Base-by-base conservation (phyloP, 2,797 vertebrate species). In the Etheostoma nigrum region DNA sequence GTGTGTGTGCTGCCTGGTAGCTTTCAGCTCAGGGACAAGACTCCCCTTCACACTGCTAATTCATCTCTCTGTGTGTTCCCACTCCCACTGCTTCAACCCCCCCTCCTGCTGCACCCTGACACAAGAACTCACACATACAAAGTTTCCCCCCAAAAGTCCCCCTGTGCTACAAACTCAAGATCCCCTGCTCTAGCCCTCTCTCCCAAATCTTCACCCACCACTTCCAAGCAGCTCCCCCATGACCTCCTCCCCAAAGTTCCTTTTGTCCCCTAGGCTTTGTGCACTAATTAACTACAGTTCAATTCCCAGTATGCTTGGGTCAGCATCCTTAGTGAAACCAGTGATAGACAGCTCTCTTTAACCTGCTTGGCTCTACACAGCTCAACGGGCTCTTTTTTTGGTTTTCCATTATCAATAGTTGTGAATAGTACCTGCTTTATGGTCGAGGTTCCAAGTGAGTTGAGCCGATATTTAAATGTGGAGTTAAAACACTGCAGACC, bases 251-350 rank as follows among this genome's bases (percentile, higher is more conserved):
- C 72, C 64, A 42, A 67, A 74, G 55, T 84, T 74, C 78, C 88
- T 80, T 88, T 91, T 92, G 90, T 90, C 76, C 88, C 86, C 4
- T 36, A 1, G 81, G 85, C 89, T 93, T 93, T 93, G 92, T 94
- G 90, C 90, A 61, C 90, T 93, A 93, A 93, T 94, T 93, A 94
- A 93, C 91, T 92, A 91, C 91, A 94, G 93, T 93, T 93, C 89
- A 94, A 89, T 91, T 93, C 93, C 91, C 92, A 94, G 92, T 91
- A 90, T 89, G 91, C 86, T 87, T n/a, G 78, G 92, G 88, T 92
- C 91, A 87, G 81, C 86, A 87, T 79, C 63, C 58, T 82, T 45
- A 79, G 79, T 82, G 86, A 89, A 73, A 75, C 86, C 86, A 75
- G 40, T 92, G 91, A 92, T 83, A 80, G 90, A 86, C 90, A 79